These are phyloP conservation scores for Acanthosepion pharaonis DNA, from an alignment of 2,888 invertebrate species.

Conservation along the genomic window DNA sequence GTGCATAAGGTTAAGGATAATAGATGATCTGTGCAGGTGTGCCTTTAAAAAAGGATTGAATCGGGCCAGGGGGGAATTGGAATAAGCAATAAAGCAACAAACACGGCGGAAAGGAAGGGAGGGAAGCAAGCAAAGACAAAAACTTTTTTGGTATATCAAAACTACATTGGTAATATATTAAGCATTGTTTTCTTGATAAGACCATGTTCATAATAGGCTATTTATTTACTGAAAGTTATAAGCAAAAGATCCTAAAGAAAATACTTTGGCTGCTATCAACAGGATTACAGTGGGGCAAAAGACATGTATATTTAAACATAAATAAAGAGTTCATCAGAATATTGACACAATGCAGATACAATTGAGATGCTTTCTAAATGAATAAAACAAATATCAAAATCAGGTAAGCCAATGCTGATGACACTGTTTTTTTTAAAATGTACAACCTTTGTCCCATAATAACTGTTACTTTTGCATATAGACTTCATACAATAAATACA, in stretches of 20 bases:
- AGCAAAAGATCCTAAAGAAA: background rate
- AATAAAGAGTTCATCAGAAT: background rate
- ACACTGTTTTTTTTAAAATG: no score
- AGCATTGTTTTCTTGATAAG: background rate
- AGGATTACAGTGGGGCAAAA: background rate
- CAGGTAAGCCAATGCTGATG: no score
- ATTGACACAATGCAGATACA: background rate
- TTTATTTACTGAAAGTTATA: no score
- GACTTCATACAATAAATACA: no score
- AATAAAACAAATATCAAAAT: background rate
- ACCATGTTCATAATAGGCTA: background rate
- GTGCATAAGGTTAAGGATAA: slow-evolving; percentile 63
- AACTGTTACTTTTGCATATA: no score
- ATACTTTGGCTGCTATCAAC: background rate
- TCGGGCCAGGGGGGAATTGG: no score
- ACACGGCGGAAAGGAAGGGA: background rate
- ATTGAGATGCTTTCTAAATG: background rate
- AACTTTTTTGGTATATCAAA: background rate
- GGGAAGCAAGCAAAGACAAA: background rate
- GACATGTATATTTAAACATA: background rate
- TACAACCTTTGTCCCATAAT: no score
- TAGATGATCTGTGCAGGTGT: background rate
- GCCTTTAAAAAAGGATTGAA: background rate
- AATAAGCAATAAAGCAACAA: no score
- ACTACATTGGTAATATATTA: background rate